phyloP scores from a whole-genome alignment of 2,113 vertebrate genomes.

The Nothoprocta pentlandii region DNA sequence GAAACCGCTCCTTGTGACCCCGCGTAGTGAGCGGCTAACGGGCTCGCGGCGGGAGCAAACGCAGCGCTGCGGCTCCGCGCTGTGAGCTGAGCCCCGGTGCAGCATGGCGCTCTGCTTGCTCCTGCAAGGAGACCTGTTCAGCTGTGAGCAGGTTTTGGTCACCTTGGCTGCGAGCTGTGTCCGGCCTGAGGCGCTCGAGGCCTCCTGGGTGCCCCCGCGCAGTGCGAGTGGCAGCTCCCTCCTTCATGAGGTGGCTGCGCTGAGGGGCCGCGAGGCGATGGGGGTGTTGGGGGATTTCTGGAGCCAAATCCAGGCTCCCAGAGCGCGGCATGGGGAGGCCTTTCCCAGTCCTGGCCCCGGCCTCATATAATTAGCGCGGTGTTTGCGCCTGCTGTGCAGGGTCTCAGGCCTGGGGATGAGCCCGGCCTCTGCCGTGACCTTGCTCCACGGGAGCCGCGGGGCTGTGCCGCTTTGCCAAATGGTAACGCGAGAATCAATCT shows the following conservation, averaged over 20 bases:
- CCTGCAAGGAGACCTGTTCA: background rate
- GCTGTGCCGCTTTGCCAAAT: background rate
- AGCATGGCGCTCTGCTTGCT: constrained; percentile 26
- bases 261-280: background rate
- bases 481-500: background rate
- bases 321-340: too few species aligned
- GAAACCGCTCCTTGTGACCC: constrained; percentile 57
- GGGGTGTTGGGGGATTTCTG: constrained; percentile 26
- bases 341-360: background rate
- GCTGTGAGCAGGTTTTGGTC: background rate
- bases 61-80: background rate
- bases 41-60: constrained; percentile 4
- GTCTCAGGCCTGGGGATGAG: constrained; percentile 38
- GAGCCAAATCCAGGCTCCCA: background rate
- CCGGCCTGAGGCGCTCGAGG: background rate
- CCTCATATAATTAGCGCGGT: background rate
- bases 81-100: constrained; percentile 43
- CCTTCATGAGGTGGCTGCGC: background rate
- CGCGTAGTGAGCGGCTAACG: constrained; percentile 45
- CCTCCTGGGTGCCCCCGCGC: too few species aligned
- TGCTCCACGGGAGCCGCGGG: constrained; percentile 31
- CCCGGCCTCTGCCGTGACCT: background rate
- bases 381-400: background rate
- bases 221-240: background rate
- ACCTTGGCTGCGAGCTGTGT: background rate